Evolutionary conservation across 2,113 vertebrate genomes (phyloP).

Genomic region (Amblyopsis rosae): DNA sequence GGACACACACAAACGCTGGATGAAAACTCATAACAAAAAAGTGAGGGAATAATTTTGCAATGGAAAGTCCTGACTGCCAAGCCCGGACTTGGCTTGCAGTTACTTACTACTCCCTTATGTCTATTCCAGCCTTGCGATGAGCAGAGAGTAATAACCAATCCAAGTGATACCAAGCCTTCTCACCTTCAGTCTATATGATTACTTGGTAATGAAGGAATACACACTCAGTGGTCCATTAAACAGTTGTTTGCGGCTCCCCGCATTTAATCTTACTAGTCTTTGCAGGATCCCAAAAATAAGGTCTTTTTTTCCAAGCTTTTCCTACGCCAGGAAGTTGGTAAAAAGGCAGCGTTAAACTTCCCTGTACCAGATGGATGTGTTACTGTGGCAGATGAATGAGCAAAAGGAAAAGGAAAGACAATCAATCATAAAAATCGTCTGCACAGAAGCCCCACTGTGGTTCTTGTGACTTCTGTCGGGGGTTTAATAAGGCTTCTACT

Average conservation of each 20-base stretch:
- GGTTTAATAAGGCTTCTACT: constrained; percentile 44
- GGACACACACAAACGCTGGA: constrained; percentile 49
- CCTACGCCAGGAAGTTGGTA: constrained; percentile 1
- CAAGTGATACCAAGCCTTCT: constrained; percentile 44
- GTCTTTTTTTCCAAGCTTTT: constrained; percentile 7
- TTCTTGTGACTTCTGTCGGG: constrained; percentile 47
- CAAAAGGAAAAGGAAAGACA: constrained; percentile 31
- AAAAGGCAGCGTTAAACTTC: constrained; percentile 25
- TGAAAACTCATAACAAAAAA: constrained; percentile 56
- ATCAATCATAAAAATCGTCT: constrained; percentile 47
- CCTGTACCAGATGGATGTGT: constrained; percentile 31
- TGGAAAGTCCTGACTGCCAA: constrained; percentile 61
- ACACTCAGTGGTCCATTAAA: neutral
- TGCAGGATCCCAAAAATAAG: constrained; percentile 1
- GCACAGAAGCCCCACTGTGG: constrained; percentile 58
- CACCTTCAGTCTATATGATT: constrained; percentile 8
- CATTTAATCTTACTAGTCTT: constrained; percentile 3
- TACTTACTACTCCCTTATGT: constrained; percentile 52
- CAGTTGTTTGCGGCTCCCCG: constrained; percentile 21
- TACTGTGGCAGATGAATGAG: constrained; percentile 33
- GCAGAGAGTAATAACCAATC: constrained; percentile 42
- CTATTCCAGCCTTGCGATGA: constrained; percentile 55
- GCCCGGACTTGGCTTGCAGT: neutral
- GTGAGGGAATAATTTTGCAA: constrained; percentile 58
- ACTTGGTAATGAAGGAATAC: neutral